Base-by-base conservation (phyloP, 1,140 invertebrate genomes). In the Scaptodrosophila lebanonensis region DNA sequence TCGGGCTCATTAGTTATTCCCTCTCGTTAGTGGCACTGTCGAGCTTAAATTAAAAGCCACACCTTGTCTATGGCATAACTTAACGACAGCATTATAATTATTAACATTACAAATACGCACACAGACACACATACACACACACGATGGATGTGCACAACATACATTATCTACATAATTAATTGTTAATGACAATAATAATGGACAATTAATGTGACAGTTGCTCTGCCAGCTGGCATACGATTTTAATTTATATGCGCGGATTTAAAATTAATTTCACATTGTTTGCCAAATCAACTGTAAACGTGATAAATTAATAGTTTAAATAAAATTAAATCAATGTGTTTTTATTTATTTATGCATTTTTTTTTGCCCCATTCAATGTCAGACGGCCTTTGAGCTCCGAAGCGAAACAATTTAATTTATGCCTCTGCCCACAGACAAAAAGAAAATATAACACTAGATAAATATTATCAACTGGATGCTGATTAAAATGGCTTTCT, bases 221-320 rank as follows among this genome's bases (percentile, higher is more conserved):
- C 11, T 15, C 15, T 30, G 29, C 22, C 22, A 25, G 22, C 20
- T 18, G 29, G 18, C 36, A 9, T 62, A 45, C 29, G 29, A 13
- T 47, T 42, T 69, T 79, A 69, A 72, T 79, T 66, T 67, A 71
- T 61, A 54, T 53, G 22, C 18, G 39, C 39, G 6, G 75, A 70
- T 66, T 70, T 75, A 51, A 64, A 79, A 70, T 79, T 70, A 70
- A 79, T 79, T 82, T 60, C 56, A 18, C 59, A 57, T 70, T 75
- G 63, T 54, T 52, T 50, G 69, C 62, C 35, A 70, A 82, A 75
- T 82, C 75, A 82, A 82, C 65, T 65, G 75, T 62, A 58, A 82
- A 70, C 33, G 52, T 57, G 75, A 82, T 82, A 82, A 82, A 82
- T 82, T 70, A 82, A 73, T 82, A 60, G 75, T 56, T 58, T 7